Conservation (phyloP, 1,140 invertebrate species). For the Achroia grisella region DNA sequence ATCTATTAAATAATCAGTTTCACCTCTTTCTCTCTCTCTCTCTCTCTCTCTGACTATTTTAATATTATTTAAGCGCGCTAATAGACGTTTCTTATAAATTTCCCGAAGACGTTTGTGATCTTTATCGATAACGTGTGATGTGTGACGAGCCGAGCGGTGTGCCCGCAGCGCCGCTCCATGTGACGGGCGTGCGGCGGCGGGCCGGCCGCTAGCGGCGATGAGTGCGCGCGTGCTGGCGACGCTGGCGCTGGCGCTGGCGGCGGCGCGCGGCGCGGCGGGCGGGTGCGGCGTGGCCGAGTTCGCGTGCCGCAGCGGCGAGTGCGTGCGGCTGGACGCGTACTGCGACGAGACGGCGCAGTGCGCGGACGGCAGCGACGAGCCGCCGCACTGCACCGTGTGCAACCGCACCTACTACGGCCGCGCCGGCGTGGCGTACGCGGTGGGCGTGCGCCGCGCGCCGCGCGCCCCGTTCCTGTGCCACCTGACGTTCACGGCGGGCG, state of each 20-base stretch:
- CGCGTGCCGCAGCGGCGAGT: slow-evolving; percentile 84
- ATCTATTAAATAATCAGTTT: no score
- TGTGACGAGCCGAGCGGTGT: background rate
- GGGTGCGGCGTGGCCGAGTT: slow-evolving; percentile 87
- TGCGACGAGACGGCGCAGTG: slow-evolving; percentile 90
- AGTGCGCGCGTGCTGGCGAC: slow-evolving; percentile 20
- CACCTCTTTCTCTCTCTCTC: no score
- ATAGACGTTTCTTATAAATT: no score
- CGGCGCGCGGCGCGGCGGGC: slow-evolving; percentile 45
- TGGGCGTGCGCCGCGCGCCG: slow-evolving; percentile 81
- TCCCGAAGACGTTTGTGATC: no score
- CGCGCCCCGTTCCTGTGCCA: slow-evolving; percentile 89
- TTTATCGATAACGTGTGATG: slow-evolving; percentile 19
- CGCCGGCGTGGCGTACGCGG: slow-evolving; percentile 85
- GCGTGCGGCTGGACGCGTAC: slow-evolving; percentile 87
- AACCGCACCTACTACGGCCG: slow-evolving; percentile 93
- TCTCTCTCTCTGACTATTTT: no score
- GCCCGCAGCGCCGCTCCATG: background rate
- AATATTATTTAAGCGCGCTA: no score
- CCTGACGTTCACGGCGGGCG: slow-evolving; percentile 90
- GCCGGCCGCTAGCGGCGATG: slow-evolving; percentile 3
- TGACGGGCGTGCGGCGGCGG: slow-evolving; percentile 4
- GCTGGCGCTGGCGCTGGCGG: slow-evolving; percentile 5
- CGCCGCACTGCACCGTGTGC: slow-evolving; percentile 86
- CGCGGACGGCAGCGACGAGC: slow-evolving; percentile 88